Conservation (phyloP, 2,113 vertebrate species). For the Ia io region DNA sequence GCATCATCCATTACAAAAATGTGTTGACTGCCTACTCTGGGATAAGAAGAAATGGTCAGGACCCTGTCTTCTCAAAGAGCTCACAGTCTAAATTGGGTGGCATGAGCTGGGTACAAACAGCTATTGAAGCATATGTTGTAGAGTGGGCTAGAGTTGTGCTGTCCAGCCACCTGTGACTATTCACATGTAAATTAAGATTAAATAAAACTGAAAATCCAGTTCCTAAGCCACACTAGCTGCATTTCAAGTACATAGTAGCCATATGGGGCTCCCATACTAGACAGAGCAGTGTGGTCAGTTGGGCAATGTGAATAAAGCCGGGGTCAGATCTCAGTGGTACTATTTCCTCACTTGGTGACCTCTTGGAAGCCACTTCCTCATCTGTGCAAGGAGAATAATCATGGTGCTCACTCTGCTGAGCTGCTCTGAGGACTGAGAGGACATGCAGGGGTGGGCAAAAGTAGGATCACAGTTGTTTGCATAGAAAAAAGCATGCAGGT, state of each 20-base stretch:
- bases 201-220: neutral
- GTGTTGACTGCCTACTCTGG: neutral
- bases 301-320: neutral
- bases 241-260: neutral
- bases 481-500: neutral
- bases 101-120: neutral
- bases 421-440: neutral
- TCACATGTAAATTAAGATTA: neutral
- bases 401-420: neutral
- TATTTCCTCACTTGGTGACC: neutral
- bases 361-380: neutral
- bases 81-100: neutral
- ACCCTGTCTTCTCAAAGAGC: neutral
- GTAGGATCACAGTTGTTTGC: neutral
- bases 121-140: accelerated
- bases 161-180: too few species aligned
- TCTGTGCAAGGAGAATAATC: neutral
- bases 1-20: neutral
- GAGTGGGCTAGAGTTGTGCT: accelerated
- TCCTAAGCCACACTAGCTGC: neutral
- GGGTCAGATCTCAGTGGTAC: neutral
- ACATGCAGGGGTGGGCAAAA: neutral
- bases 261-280: accelerated
- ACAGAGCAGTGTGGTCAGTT: neutral
- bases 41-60: neutral